These are phyloP conservation scores for Alcis repandata DNA, from an alignment of 2,888 invertebrate species.

Conservation along the genomic window DNA sequence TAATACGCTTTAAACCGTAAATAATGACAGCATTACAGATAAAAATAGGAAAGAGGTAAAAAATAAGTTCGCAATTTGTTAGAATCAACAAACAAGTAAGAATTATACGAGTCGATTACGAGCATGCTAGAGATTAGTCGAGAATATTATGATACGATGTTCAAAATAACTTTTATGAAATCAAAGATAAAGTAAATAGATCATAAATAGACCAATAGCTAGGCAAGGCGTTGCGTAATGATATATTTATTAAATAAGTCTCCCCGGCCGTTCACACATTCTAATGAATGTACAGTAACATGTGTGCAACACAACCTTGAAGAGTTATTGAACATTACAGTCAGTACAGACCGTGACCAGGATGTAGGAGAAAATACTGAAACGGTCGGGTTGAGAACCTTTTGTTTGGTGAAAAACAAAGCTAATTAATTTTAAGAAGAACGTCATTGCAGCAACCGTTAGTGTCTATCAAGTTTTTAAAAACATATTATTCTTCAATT, in stretches of 20 bases:
- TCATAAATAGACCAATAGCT: conserved; percentile 24
- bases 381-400: too few relatives aligned
- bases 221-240: conserved; percentile 54
- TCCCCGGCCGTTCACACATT: conserved; percentile 56
- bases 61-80: neutral
- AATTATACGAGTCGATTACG: too few relatives aligned
- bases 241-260: conserved; percentile 72
- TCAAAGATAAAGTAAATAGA: neutral
- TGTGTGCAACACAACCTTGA: conserved; percentile 35
- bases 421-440: too few relatives aligned
- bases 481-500: too few relatives aligned
- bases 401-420: too few relatives aligned
- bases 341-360: conserved; percentile 6
- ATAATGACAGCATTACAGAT: too few relatives aligned
- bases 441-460: too few relatives aligned
- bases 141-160: neutral
- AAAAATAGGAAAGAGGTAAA: too few relatives aligned
- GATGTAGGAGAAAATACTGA: conserved; percentile 14
- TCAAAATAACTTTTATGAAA: neutral
- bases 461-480: too few relatives aligned
- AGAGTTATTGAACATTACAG: conserved; percentile 27
- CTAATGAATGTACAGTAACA: conserved; percentile 55
- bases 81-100: too few relatives aligned
- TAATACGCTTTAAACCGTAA: neutral
- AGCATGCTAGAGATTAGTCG: neutral